Evolutionary conservation across 1,140 invertebrate species (phyloP).

Genomic region (Leptestheria dahalacensis): DNA sequence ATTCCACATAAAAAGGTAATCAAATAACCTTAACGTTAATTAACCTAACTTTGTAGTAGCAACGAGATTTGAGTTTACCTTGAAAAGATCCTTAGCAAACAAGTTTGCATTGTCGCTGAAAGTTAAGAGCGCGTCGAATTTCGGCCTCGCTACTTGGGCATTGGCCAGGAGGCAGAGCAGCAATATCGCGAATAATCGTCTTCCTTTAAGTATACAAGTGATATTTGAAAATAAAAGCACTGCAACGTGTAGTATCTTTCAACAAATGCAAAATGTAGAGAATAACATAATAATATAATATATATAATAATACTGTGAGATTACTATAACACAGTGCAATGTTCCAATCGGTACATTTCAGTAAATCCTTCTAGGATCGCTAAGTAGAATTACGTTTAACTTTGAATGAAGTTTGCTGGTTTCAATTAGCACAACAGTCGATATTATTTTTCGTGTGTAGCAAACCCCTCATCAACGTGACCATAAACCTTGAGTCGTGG

Average conservation of each 20-base stretch:
- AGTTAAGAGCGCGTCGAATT: not conserved
- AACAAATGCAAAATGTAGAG: too few relatives aligned
- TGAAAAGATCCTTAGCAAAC: not conserved
- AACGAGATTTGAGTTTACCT: not conserved
- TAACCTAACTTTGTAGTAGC: not conserved
- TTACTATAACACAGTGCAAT: not conserved
- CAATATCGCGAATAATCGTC: not conserved
- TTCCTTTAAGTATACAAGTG: not conserved
- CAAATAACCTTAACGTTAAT: not conserved
- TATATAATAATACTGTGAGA: not conserved
- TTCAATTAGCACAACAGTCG: not conserved
- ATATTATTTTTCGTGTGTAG: not conserved
- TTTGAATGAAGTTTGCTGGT: not conserved
- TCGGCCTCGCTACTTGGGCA: not conserved
- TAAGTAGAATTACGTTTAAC: not conserved
- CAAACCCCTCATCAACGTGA: not conserved
- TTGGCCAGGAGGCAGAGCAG: not conserved
- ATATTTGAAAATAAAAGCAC: too few relatives aligned
- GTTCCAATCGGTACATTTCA: not conserved
- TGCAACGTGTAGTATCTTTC: too few relatives aligned
- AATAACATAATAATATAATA: not conserved
- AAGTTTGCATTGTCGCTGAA: not conserved
- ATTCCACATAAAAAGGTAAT: too few relatives aligned
- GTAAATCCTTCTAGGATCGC: not conserved
- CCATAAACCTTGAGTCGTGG: not conserved